Evolutionary conservation across 2,113 vertebrate genomes (phyloP), one percentile per base, ranked within the genome.

Genomic region (Xiphophorus maculatus): DNA sequence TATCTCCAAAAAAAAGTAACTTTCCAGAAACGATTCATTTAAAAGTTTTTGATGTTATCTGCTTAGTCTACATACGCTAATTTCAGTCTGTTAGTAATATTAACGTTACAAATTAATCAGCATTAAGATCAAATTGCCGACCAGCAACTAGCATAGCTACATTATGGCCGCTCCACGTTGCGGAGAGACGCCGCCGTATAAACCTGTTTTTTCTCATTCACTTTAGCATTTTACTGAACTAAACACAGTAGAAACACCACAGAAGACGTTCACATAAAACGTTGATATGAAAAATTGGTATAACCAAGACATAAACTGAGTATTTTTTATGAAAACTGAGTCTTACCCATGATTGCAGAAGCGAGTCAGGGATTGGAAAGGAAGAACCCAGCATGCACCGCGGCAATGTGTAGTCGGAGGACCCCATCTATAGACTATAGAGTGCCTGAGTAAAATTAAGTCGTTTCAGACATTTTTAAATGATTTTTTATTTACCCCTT

Each of bases 331-430:
- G 0, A 65, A 77, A 48, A 58, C 58, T 12, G 30, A 29, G 25
- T 60, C 94, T 4, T 92, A 96, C 95, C 95, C 95, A 96, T 95
- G 89, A 89, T 92, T 81, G 70, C 89, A 66, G 87, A 79, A 92
- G 70, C 79, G 90, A 93, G 93, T 83, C 91, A 87, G 88, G 91
- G 93, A 80, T 58, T 90, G 88, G 91, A 95, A 95, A 95, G 94
- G 91, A 85, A 91, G 87, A 83, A 68, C 79, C 94, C 95, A 93
- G 76, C 2, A 87, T 92, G 84, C 94, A 91, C 92, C 88, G 94
- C 93, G 92, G 81, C 88, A 77, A 91, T 73, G 86, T 79, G 68
- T 84, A 73, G 15, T 78, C 15, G 14, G 44, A 90, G 88, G 93
- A 89, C 89, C 90, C 79, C 32, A 1, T 4, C 0, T 0, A 28